A percentile compares a stretch with the other conserved stretches of the same genome.
Conservation (phyloP, 2,888 invertebrate species). For the Myopa tessellatipennis region DNA sequence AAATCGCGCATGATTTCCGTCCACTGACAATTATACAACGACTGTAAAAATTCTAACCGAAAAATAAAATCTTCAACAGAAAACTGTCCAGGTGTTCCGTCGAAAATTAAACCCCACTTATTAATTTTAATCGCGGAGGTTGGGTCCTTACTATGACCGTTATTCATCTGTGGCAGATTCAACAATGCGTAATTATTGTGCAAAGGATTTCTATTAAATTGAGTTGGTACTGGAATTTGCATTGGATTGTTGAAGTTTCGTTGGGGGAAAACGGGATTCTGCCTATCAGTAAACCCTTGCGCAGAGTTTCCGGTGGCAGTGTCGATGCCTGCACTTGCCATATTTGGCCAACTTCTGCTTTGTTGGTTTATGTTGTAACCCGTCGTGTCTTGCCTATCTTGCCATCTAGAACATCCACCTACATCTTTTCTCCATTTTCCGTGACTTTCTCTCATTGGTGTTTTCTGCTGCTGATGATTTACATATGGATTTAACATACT, state of each 20-base stretch:
- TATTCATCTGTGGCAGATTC: background rate
- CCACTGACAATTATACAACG: background rate
- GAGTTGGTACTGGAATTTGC: background rate
- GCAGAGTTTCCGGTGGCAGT: background rate
- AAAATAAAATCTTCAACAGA: slow-evolving; percentile 9
- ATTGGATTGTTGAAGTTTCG: background rate
- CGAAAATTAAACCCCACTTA: background rate
- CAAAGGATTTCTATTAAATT: background rate
- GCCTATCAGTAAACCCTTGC: background rate
- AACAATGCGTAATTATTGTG: background rate
- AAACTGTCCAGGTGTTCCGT: background rate
- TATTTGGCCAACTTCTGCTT: no score
- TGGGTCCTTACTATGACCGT: background rate
- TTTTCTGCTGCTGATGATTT: background rate
- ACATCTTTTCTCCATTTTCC: background rate
- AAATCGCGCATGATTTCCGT: slow-evolving; percentile 4
- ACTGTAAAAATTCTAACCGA: background rate
- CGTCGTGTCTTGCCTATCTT: background rate
- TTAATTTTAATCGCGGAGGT: background rate
- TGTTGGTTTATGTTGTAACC: background rate
- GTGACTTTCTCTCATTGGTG: background rate
- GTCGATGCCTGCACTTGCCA: background rate
- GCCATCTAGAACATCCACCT: background rate
- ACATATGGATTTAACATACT: background rate
- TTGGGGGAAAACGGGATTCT: background rate